Conservation (phyloP, 2,888 invertebrate genomes). For the Onthophagus sagittarius region DNA sequence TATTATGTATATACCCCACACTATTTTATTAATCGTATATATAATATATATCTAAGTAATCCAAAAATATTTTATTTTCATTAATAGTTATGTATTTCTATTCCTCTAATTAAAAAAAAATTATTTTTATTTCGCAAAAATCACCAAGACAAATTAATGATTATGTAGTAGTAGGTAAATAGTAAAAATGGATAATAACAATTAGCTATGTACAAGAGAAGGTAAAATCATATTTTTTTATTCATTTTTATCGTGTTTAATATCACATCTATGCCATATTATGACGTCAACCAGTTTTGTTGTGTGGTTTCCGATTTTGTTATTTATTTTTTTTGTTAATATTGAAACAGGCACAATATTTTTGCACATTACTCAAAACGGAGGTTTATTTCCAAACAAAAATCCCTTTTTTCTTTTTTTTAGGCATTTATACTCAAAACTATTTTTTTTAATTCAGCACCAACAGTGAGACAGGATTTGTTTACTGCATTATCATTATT, state of each 20-base stretch:
- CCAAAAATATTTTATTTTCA: slow-evolving; percentile 47
- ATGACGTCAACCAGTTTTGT: slow-evolving; percentile 28
- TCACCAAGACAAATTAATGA: not conserved
- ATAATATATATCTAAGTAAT: slow-evolving; percentile 40
- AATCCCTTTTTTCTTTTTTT: not conserved
- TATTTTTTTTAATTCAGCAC: not conserved
- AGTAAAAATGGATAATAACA: slow-evolving; percentile 21
- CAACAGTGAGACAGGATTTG: not conserved
- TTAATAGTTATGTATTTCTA: slow-evolving; percentile 38
- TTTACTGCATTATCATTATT: not conserved
- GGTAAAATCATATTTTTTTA: slow-evolving; percentile 24
- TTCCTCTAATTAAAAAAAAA: slow-evolving; percentile 4
- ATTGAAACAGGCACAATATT: slow-evolving; percentile 35
- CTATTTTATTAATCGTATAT: slow-evolving; percentile 5
- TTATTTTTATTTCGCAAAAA: slow-evolving; percentile 2
- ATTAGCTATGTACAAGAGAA: slow-evolving; percentile 28
- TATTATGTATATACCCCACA: slow-evolving; percentile 7
- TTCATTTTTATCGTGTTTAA: slow-evolving; percentile 24
- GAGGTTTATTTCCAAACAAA: not conserved
- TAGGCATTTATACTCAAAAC: not conserved
- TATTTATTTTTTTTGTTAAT: slow-evolving; percentile 12
- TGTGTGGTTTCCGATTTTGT: slow-evolving; percentile 1
- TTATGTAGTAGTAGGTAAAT: slow-evolving; percentile 1
- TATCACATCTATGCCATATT: slow-evolving; percentile 38
- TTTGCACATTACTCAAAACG: slow-evolving; percentile 24